phyloP scores from a whole-genome alignment of 2,113 vertebrate genomes.

The Synodontis membranacea region DNA sequence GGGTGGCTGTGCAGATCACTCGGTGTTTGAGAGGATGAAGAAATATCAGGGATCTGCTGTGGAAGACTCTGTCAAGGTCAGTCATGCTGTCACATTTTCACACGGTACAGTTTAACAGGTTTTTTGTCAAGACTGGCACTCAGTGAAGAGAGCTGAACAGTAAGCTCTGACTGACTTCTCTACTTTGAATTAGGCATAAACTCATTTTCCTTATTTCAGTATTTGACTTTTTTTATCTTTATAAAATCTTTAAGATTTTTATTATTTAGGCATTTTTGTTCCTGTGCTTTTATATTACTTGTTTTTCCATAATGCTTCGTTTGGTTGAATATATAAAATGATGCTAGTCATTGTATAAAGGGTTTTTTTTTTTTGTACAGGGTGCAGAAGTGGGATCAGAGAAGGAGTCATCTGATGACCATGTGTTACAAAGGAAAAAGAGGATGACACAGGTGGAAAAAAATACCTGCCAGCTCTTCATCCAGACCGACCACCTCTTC shows the following conservation, averaged over 20 bases:
- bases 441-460: slow-evolving; percentile 90
- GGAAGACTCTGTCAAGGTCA: slow-evolving; percentile 72
- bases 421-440: slow-evolving; percentile 82
- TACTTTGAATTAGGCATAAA: not conserved
- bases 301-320: not conserved
- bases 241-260: too few species aligned
- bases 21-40: slow-evolving; percentile 95
- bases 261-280: not conserved
- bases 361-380: slow-evolving; percentile 27
- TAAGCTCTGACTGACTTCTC: not conserved
- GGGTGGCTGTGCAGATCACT: slow-evolving; percentile 92
- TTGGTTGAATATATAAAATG: not conserved
- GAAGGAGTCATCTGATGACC: slow-evolving; percentile 51
- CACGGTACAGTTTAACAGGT: not conserved
- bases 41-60: slow-evolving; percentile 85
- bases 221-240: not conserved
- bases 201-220: not conserved
- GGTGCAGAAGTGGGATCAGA: slow-evolving; percentile 31
- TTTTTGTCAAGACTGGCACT: not conserved
- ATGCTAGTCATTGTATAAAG: not conserved
- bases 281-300: not conserved
- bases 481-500: slow-evolving; percentile 98
- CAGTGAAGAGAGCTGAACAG: not conserved
- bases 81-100: not conserved
- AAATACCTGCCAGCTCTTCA: slow-evolving; percentile 97